phyloP scores from a whole-genome alignment of 2,888 invertebrate species.

The Phlogophora meticulosa region DNA sequence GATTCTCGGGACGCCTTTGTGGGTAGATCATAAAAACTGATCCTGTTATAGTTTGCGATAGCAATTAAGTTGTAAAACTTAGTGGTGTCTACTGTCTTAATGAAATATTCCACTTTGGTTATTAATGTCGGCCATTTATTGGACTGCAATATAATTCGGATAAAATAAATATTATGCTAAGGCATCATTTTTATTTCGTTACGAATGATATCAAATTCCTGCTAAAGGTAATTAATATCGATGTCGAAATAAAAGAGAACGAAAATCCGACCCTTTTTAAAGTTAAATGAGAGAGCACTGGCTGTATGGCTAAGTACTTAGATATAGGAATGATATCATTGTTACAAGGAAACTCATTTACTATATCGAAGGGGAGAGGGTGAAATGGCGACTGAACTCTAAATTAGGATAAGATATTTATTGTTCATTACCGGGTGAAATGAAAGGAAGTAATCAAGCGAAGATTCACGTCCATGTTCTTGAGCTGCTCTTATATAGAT shows the following conservation, averaged over 20 bases:
- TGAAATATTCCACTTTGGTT: constrained; percentile 87
- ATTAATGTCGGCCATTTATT: constrained; percentile 85
- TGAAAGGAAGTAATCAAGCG: constrained; percentile 54
- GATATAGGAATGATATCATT: constrained; percentile 54
- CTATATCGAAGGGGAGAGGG: constrained; percentile 52
- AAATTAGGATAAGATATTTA: constrained; percentile 59
- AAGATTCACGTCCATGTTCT: constrained; percentile 31
- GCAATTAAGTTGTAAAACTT: constrained; percentile 89
- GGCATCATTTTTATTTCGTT: constrained; percentile 61
- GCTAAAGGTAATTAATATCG: constrained; percentile 29
- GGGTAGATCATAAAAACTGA: constrained; percentile 85
- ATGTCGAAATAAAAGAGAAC: constrained; percentile 19
- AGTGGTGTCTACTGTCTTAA: constrained; percentile 85
- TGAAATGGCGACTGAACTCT: constrained; percentile 59
- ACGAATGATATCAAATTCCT: constrained; percentile 41
- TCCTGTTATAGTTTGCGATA: constrained; percentile 88
- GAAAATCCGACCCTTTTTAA: constrained; percentile 40
- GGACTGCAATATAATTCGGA: constrained; percentile 76
- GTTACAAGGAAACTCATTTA: constrained; percentile 59
- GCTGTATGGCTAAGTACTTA: constrained; percentile 38
- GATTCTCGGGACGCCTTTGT: constrained; percentile 79
- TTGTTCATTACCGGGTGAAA: constrained; percentile 49
- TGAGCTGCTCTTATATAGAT: constrained; percentile 8
- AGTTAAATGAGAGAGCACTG: constrained; percentile 32
- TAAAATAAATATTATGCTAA: constrained; percentile 78